These are phyloP conservation scores for Pseudois nayaur DNA, from an alignment of 2,113 vertebrate genomes.

Conservation along the genomic window DNA sequence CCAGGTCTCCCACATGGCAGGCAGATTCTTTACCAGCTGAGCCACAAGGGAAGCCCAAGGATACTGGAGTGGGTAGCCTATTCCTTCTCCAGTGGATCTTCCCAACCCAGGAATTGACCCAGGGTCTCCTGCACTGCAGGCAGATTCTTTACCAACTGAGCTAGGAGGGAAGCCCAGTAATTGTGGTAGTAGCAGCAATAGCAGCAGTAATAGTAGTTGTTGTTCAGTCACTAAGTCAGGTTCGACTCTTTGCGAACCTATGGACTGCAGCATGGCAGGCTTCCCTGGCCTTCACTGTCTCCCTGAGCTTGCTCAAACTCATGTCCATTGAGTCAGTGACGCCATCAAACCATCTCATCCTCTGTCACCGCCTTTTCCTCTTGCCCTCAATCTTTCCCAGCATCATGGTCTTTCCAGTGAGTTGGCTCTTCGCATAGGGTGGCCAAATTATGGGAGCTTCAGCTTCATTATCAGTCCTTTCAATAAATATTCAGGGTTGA, in stretches of 20 bases:
- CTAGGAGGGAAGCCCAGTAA: not conserved
- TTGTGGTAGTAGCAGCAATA: not conserved
- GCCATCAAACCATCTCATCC: not conserved
- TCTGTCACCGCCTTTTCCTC: not conserved
- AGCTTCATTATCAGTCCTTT: not conserved
- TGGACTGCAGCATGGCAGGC: not conserved
- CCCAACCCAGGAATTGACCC: not conserved
- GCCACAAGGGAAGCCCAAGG: not conserved
- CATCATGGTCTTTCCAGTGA: not conserved
- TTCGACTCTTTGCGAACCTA: accelerated
- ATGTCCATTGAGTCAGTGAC: not conserved
- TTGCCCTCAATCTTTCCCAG: not conserved
- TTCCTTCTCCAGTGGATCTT: not conserved
- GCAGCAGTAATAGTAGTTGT: not conserved
- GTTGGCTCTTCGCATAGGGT: not conserved
- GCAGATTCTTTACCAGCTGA: not conserved
- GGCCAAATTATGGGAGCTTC: not conserved
- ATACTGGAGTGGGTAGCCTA: not conserved
- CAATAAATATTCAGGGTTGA: not conserved
- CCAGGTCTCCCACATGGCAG: not conserved
- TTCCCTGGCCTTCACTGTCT: not conserved
- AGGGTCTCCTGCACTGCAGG: not conserved
- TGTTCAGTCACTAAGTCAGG: not conserved
- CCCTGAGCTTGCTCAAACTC: not conserved
- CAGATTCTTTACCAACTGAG: not conserved